phyloP scores from a whole-genome alignment of 2,888 invertebrate genomes.

The Melanargia galathea region DNA sequence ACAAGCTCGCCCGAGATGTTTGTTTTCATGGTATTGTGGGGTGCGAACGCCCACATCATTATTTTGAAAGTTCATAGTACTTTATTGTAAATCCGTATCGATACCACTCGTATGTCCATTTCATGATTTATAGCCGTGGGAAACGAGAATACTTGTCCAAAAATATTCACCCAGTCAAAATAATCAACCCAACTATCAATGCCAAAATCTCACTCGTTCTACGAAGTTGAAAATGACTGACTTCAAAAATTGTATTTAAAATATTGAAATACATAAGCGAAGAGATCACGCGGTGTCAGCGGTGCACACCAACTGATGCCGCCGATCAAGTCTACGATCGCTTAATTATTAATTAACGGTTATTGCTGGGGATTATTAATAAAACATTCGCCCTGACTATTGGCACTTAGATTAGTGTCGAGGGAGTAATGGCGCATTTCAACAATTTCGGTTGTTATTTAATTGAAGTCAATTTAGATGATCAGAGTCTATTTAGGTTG shows the following conservation, averaged over 20 bases:
- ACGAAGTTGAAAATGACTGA: background rate
- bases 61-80: slow-evolving; percentile 72
- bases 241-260: background rate
- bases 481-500: slow-evolving; percentile 83
- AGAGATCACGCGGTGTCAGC: slow-evolving; percentile 42
- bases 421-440: slow-evolving; percentile 83
- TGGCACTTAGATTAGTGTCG: slow-evolving; percentile 81
- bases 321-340: slow-evolving; percentile 60
- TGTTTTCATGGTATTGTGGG: slow-evolving; percentile 67
- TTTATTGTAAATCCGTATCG: slow-evolving; percentile 78
- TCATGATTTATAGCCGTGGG: slow-evolving; percentile 80
- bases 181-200: background rate
- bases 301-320: slow-evolving; percentile 61
- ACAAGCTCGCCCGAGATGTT: slow-evolving; percentile 71
- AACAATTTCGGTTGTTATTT: slow-evolving; percentile 83
- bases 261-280: slow-evolving; percentile 34
- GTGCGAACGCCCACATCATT: slow-evolving; percentile 79
- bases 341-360: slow-evolving; percentile 80
- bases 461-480: slow-evolving; percentile 83
- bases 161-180: background rate
- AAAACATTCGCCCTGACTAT: slow-evolving; percentile 81
- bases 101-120: slow-evolving; percentile 70
- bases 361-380: slow-evolving; percentile 77
- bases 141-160: slow-evolving; percentile 65
- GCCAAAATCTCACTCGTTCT: slow-evolving; percentile 5